Evolutionary conservation across 2,888 invertebrate species (phyloP).

Genomic region (Pocota personata): DNA sequence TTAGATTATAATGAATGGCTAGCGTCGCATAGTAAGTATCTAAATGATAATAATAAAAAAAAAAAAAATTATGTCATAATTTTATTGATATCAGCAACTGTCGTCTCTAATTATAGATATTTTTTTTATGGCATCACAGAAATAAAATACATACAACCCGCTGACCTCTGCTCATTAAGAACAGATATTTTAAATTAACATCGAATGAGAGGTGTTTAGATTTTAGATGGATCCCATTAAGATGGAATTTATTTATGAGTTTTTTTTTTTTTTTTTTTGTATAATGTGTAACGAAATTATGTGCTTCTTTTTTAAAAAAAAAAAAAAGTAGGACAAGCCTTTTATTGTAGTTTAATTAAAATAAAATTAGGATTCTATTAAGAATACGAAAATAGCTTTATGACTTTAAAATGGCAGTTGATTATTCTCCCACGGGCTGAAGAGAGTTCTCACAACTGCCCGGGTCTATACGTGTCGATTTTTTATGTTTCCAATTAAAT

Average conservation of each 20-base stretch:
- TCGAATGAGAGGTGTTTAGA: conserved; percentile 6
- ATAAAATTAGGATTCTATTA: background rate
- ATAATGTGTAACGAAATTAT: background rate
- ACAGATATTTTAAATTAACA: conserved; percentile 19
- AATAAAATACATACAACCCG: background rate
- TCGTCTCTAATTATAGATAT: background rate
- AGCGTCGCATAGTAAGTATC: conserved; percentile 96
- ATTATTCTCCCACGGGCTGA: background rate
- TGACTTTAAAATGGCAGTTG: background rate
- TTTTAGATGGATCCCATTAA: conserved; percentile 2
- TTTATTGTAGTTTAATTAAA: background rate
- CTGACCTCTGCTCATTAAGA: conserved; percentile 18
- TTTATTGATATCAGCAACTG: conserved; percentile 18
- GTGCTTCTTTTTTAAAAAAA: background rate
- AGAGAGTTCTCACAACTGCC: too few relatives aligned
- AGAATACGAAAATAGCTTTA: background rate
- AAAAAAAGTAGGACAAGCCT: background rate
- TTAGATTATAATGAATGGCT: conserved; percentile 99
- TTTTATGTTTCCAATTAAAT: too few relatives aligned
- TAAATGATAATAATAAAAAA: background rate
- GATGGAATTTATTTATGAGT: background rate
- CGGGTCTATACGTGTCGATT: too few relatives aligned
- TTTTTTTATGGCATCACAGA: background rate
- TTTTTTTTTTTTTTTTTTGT: background rate
- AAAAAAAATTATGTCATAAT: conserved; percentile 11